Base-by-base conservation (phyloP, 2,888 invertebrate genomes). In the Eulithis testata region DNA sequence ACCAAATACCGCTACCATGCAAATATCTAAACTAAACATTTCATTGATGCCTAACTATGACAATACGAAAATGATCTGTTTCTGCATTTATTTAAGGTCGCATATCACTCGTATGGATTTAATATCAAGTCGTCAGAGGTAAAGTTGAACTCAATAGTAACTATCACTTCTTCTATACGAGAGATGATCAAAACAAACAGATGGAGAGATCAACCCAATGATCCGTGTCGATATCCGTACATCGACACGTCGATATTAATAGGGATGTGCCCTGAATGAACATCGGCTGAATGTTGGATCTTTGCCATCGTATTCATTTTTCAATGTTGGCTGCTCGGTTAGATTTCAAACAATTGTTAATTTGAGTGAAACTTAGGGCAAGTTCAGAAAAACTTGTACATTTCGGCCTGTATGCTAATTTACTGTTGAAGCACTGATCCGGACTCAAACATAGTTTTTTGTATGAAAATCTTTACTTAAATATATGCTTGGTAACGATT, bases 241-340 rank as follows among this genome's bases (percentile, higher is more conserved):
- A 60, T 64, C 64, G 59, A 64, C 57, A 64, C 53, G 52, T 63
- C 61, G 63, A 53, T 60, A 58, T 60, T 63, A 43, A 63, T 68
- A 76, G 66, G 70, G 82, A 78, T 76, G 75, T 72, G 60, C 65
- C 58, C 73, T 77, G 77, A 79, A 79, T 79, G 75, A 69, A 73
- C 68, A 68, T n/a, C 55, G 54, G 14, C 40, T 44, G 44, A 44
- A 36, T 60, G 56, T 75, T 80, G 79, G 80, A 73, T 40, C 59
- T n/a, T 31, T 73, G 76, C 79, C 79, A 80, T 71, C 47, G 55
- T 51, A 11, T 63, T 66, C 27, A 43, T 63, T 63, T 66, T 66
- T 59, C 60, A 66, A 73, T 70, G 64, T 67, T 60, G 62, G 53
- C 44, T 54, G 55, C 64, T 53, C 54, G 62, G 56, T 52, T 36